phyloP scores from a whole-genome alignment of 2,888 invertebrate species.

The Rotaria sp. region DNA sequence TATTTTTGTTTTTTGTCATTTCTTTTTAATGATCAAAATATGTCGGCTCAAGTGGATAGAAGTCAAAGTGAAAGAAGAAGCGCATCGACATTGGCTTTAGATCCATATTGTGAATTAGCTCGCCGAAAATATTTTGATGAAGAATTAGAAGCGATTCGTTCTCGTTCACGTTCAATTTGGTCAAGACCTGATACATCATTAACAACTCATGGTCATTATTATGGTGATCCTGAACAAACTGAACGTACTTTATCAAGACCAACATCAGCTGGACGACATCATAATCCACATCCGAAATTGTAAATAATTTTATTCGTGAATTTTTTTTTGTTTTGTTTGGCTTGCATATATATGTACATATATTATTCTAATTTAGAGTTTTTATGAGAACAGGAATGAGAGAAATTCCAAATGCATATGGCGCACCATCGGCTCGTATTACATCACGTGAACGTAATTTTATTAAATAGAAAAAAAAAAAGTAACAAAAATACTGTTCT shows the following conservation, averaged over 20 bases:
- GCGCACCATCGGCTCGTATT: neutral
- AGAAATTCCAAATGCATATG: constrained; percentile 29
- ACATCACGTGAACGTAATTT: neutral
- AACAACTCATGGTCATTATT: constrained; percentile 36
- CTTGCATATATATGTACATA: too few species aligned
- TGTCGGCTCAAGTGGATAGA: neutral
- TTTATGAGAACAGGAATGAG: constrained; percentile 7
- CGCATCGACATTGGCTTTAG: neutral
- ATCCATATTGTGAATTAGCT: neutral
- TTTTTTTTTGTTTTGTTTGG: neutral
- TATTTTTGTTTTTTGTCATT: too few species aligned
- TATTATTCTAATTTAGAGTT: neutral
- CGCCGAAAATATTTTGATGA: neutral
- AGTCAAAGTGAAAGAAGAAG: neutral
- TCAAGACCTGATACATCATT: constrained; percentile 29
- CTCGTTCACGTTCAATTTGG: constrained; percentile 32
- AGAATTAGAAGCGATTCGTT: constrained; percentile 35
- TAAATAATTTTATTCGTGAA: neutral
- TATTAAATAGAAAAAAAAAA: neutral
- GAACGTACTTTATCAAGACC: constrained; percentile 31
- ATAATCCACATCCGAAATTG: constrained; percentile 40
- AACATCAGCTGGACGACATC: constrained; percentile 29
- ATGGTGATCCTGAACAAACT: constrained; percentile 30
- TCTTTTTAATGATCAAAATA: neutral
- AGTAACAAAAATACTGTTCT: neutral